Percentiles rank a stretch among this genome's conserved stretches.
Evolutionary conservation across 1,140 invertebrate species (phyloP).

Genomic region (Chironomus striatipennis): DNA sequence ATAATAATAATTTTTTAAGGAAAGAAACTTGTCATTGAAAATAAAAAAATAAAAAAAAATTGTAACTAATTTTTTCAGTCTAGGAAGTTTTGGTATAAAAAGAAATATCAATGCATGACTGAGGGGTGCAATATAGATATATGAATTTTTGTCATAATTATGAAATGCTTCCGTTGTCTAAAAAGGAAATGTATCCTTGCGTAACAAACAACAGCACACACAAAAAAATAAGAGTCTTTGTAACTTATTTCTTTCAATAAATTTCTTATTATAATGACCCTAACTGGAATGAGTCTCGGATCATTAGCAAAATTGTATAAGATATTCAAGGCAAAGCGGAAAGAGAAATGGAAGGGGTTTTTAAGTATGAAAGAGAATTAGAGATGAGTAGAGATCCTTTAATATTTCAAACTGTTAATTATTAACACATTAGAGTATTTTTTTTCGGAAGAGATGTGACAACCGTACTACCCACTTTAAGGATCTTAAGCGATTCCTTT

Average conservation of each 20-base stretch:
- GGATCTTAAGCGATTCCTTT: too few relatives aligned
- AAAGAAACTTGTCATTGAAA: too few relatives aligned
- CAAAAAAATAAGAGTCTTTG: neutral
- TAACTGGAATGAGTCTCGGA: constrained; percentile 1
- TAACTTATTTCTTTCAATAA: neutral
- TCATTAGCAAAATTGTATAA: constrained; percentile 6
- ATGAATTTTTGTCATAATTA: neutral
- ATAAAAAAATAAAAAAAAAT: neutral
- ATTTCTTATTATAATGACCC: neutral
- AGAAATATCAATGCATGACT: neutral
- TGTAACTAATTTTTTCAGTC: constrained; percentile 4
- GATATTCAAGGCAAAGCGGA: neutral
- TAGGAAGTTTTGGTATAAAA: neutral
- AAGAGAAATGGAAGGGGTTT: neutral
- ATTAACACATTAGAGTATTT: constrained; percentile 17
- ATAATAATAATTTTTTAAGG: neutral
- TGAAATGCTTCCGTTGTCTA: constrained; percentile 5
- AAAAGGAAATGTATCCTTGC: constrained; percentile 18
- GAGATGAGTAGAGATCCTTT: neutral
- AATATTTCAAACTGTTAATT: constrained; percentile 8
- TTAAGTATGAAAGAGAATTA: neutral
- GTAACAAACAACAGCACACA: neutral
- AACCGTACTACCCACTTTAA: neutral
- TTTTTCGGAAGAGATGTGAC: neutral
- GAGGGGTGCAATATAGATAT: neutral